Base-by-base conservation (phyloP, 2,888 invertebrate species). In the Tortricodes alternella region DNA sequence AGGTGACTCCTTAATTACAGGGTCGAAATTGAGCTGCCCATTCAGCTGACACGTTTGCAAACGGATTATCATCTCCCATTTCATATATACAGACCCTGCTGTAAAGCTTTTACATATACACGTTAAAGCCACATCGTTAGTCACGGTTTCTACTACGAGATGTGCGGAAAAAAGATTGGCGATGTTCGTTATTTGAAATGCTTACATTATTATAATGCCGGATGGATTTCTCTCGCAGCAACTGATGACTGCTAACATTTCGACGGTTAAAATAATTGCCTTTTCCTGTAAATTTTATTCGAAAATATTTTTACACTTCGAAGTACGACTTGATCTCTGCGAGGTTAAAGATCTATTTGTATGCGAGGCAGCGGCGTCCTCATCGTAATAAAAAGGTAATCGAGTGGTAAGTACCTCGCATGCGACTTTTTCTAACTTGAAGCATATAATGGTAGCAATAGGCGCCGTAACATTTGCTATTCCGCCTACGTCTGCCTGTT, bases 1-100 rank as follows among this genome's bases (percentile, higher is more conserved):
- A 89, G 89, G 89, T 89, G 88, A 85, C 89, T 88, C 87, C 85
- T 89, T 88, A 87, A 89, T 89, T 87, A 88, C 79, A 76, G 79
- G 78, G 78, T 76, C 76, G 80, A 78, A 83, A 88, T 85, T 84
- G 86, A 89, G 83, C 88, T 84, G 84, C 83, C 88, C 85, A 83
- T 85, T 86, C 80, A 77, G 74, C 80, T 87, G 87, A 83, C 85
- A 82, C 80, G 80, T 85, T 84, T 80, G 77, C 80, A 76, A 85
- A 85, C 79, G 81, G 81, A 86, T 85, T 87, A 86, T 81, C 81
- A 76, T 80, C 82, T 79, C 76, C 77, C 77, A 74, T 72, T 74
- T 76, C 67, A 63, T 18, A 49, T 37, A 63, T 68, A 63, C 73
- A 69, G 67, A 66, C 66, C 66, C 60, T 63, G 69, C 60, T 67